Conservation (phyloP, 2,888 invertebrate genomes). For the Diplazon laetatorius region DNA sequence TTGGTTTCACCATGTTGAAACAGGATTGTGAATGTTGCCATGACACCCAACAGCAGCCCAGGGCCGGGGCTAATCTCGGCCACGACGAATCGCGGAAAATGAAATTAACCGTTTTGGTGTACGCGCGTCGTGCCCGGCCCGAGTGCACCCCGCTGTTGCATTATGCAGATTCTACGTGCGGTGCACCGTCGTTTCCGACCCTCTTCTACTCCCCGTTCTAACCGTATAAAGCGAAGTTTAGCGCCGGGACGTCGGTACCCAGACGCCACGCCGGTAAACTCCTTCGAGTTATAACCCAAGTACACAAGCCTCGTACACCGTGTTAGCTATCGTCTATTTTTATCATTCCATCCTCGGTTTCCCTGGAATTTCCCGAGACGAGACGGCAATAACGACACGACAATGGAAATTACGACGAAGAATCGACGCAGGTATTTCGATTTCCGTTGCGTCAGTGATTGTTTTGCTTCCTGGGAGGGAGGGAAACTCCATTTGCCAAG, state of each 20-base stretch:
- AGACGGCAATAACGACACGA: too few relatives aligned
- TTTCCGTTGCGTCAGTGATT: too few relatives aligned
- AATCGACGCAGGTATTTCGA: too few relatives aligned
- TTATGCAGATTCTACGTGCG: conserved; percentile 72
- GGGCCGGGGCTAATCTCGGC: conserved; percentile 63
- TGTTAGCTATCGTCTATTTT: conserved; percentile 30
- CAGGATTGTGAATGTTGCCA: neutral
- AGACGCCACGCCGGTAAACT: conserved; percentile 68
- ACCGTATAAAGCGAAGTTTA: conserved; percentile 72
- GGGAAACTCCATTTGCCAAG: too few relatives aligned
- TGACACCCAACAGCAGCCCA: conserved; percentile 46
- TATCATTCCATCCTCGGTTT: conserved; percentile 12
- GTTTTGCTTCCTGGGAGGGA: too few relatives aligned
- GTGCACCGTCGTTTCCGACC: conserved; percentile 34
- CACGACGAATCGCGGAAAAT: conserved; percentile 68
- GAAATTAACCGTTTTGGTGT: conserved; percentile 66
- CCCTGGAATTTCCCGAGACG: conserved; percentile 25
- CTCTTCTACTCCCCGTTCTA: conserved; percentile 50
- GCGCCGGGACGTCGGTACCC: conserved; percentile 68
- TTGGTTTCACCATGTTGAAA: conserved; percentile 38
- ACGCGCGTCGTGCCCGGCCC: conserved; percentile 22
- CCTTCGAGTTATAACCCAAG: conserved; percentile 63
- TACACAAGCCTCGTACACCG: neutral
- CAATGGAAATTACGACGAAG: neutral
- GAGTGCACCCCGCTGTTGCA: conserved; percentile 68